Base-by-base conservation (phyloP, 2,888 invertebrate species). In the Scrobipalpa atriplicella region DNA sequence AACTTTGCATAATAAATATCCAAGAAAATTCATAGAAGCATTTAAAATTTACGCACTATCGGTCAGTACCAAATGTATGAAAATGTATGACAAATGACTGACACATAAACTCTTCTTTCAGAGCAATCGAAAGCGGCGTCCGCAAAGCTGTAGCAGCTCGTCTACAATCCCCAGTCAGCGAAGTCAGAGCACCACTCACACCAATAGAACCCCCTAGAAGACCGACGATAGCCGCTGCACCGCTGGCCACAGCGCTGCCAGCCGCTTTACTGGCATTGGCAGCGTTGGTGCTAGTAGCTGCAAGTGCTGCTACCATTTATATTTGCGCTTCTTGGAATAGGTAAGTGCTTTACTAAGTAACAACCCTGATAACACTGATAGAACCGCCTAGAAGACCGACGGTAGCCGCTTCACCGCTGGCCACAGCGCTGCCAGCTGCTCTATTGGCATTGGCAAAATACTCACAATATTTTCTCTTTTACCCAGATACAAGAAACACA, bases 241-340 rank as follows among this genome's bases (percentile, higher is more conserved):
- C 89, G 47, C 82, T 92, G 0, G 83, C 88, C 73, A 95, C 96
- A 69, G 96, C 97, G 9, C 96, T 98, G 74, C 98, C 98, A 18
- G 97, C 97, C 73, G 98, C 98, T 0, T 93, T 98, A 38, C 96
- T 99, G 70, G 96, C 97, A 13, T 94, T 99, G 0, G 98, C 97
- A 0, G 96, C 96, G 66, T 95, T 98, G n/a, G 98, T 98, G 69
- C 94, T 98, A 51, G 94, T 98, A 1, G 94, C 98, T 9, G 97
- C 97, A 9, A 94, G 96, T 11, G 96, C 97, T 64, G 98, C 98
- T 7, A 98, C 98, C 62, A 95, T 98, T 64, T 98, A 98, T 81
- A 97, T 98, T 69, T 98, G 98, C 85, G 95, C 98, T 65, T 98
- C 98, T 0, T 98, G 98, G 97, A 97, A 97, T 66, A 96, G 96